These are phyloP conservation scores for Leptoteleia sp. DNA, from an alignment of 1,140 invertebrate genomes.

Conservation along the genomic window DNA sequence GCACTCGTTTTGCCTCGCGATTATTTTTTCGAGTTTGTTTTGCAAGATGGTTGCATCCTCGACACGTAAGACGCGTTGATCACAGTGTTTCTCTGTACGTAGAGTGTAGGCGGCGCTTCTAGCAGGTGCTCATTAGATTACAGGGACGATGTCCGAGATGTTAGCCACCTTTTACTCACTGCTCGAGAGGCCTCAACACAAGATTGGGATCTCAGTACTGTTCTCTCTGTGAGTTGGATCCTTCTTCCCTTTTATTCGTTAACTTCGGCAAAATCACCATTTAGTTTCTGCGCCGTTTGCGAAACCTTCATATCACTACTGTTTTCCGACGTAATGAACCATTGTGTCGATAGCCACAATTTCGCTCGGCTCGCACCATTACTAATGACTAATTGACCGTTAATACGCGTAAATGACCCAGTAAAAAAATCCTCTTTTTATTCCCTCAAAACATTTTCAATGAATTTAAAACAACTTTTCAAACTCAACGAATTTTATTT, in stretches of 20 bases:
- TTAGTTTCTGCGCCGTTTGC: slow-evolving; percentile 46
- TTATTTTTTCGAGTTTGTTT: slow-evolving; percentile 49
- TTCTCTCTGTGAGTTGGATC: slow-evolving; percentile 56
- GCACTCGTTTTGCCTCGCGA: slow-evolving; percentile 7
- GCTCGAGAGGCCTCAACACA: slow-evolving; percentile 75
- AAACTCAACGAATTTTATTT: too few relatives aligned
- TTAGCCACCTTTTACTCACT: slow-evolving; percentile 79
- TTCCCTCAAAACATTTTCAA: too few relatives aligned
- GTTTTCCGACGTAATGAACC: slow-evolving; percentile 63
- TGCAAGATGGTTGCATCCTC: slow-evolving; percentile 60
- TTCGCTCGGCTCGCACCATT: too few relatives aligned
- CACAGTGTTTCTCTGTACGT: slow-evolving; percentile 71
- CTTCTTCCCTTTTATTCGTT: slow-evolving; percentile 62
- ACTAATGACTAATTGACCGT: too few relatives aligned
- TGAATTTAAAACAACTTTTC: too few relatives aligned
- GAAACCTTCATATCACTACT: slow-evolving; percentile 53
- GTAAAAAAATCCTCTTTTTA: too few relatives aligned
- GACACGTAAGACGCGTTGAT: slow-evolving; percentile 64
- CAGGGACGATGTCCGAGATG: slow-evolving; percentile 77
- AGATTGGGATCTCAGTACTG: slow-evolving; percentile 75
- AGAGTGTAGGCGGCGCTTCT: slow-evolving; percentile 75
- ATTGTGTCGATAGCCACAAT: slow-evolving; percentile 14
- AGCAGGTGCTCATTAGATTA: slow-evolving; percentile 79
- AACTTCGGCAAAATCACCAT: slow-evolving; percentile 49
- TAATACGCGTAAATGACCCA: too few relatives aligned